These are phyloP conservation scores for Nettapus auritus DNA, from an alignment of 2,113 vertebrate genomes.

Conservation along the genomic window DNA sequence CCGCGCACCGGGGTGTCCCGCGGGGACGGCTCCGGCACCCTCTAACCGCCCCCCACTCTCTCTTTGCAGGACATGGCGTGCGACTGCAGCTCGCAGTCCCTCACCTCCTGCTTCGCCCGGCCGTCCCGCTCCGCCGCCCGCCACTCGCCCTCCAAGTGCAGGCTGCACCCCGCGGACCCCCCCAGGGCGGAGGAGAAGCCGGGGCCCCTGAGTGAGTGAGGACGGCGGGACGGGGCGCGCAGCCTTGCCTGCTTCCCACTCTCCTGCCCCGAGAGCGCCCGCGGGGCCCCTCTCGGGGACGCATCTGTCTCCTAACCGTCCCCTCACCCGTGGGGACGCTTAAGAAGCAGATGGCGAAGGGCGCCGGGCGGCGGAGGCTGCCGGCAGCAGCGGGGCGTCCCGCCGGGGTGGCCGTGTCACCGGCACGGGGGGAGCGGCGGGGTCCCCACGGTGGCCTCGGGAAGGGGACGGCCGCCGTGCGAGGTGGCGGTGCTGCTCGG, in stretches of 20 bases:
- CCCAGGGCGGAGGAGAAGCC: conserved; percentile 80
- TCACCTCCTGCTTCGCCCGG: conserved; percentile 88
- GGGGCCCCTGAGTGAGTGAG: conserved; percentile 78
- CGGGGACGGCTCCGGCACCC: not conserved
- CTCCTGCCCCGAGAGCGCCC: conserved; percentile 1
- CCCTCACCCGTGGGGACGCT: conserved; percentile 29
- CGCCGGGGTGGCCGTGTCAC: not conserved
- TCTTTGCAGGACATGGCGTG: conserved; percentile 88
- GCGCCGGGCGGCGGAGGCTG: not conserved
- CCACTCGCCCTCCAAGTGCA: conserved; percentile 89
- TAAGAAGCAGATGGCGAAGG: conserved; percentile 50
- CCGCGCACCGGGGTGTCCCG: not conserved
- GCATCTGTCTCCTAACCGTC: conserved; percentile 62
- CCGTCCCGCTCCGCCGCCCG: conserved; percentile 84
- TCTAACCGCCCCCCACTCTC: conserved; percentile 30
- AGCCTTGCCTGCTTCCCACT: conserved; percentile 17
- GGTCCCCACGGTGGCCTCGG: not conserved
- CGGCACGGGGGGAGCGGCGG: not conserved
- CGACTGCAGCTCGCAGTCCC: conserved; percentile 89
- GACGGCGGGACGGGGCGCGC: conserved; percentile 3
- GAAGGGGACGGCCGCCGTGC: not conserved
- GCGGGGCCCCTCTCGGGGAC: not conserved
- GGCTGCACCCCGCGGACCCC: conserved; percentile 84
- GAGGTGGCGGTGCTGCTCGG: not conserved
- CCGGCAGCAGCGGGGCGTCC: not conserved